Evolutionary conservation across 92 coral and sea anemone genomes (phyloP), one percentile per base, ranked within the genome.

Genomic region (Metridium senile): DNA sequence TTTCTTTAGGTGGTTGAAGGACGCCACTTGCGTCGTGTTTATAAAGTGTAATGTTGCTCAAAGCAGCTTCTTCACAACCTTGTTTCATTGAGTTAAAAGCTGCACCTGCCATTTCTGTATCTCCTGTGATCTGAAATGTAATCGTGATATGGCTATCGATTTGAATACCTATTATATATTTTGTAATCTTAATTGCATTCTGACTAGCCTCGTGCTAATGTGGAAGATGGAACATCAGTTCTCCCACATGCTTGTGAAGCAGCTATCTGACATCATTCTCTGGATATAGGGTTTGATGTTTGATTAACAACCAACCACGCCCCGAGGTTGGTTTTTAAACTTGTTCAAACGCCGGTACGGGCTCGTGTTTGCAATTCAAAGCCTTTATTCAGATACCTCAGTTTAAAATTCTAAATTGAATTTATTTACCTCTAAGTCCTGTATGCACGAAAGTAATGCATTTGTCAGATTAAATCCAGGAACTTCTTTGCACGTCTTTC

Each of bases 61-160:
- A 67, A 2, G 85, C 89, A 0, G 26, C 61, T 26, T 79, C 85
- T 61, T 68, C 85, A 20, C 89, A 85, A 22, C 53, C 58, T 4
- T 77, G 33, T 62, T 74, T 85, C 49, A 85, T 74, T 22, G 76
- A 53, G 35, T 74, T 79, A 25, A 85, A 79, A 13, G 81, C 85
- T 3, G 84, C 57, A 1, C 58, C 64, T 10, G 66, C 81, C 54
- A 82, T 79, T 0, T 21, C 31, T 16, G 26, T 47, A 66, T 85
- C 89, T 0, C 89, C 89, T 13, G 85, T 85, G 20, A 68, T 39
- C 88, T 84, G 39, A 33, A 33, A 33, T 39, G n/a, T n/a, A n/a
- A n/a, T n/a, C n/a, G n/a, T n/a, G n/a, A n/a, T n/a, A n/a, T n/a
- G n/a, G n/a, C n/a, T n/a, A n/a, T n/a, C n/a, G n/a, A n/a, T n/a